phyloP scores from a whole-genome alignment of 2,797 vertebrate species.

The Chelon labrosus region DNA sequence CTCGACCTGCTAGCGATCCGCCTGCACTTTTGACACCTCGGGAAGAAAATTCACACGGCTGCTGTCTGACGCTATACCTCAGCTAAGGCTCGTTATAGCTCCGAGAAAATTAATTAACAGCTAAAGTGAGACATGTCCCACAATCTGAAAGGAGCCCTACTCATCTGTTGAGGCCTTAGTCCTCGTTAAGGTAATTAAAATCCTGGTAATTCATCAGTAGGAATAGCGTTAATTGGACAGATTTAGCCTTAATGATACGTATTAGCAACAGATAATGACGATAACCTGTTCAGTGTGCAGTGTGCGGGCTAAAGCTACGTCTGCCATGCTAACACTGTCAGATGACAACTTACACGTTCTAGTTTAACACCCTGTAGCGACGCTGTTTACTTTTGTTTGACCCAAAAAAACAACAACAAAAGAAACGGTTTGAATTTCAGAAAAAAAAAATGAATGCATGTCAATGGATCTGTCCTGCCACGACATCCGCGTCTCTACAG shows the following conservation, averaged over 20 bases:
- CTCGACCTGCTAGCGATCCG: background rate
- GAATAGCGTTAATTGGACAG: conserved; percentile 33
- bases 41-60: background rate
- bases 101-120: conserved; percentile 37
- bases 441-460: background rate
- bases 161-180: conserved; percentile 46
- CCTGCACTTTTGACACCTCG: background rate
- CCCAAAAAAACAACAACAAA: too few relatives aligned
- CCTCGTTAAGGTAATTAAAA: conserved; percentile 51
- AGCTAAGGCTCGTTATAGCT: conserved; percentile 22
- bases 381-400: too few relatives aligned
- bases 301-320: background rate
- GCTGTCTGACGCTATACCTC: background rate
- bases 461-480: background rate
- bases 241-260: conserved; percentile 32
- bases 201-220: conserved; percentile 39
- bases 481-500: conserved; percentile 16
- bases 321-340: background rate
- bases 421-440: background rate
- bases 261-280: conserved; percentile 22
- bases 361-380: too few relatives aligned
- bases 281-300: conserved; percentile 27
- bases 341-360: too few relatives aligned
- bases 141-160: conserved; percentile 32
- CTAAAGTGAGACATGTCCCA: conserved; percentile 15